Conservation (phyloP, 2,113 vertebrate genomes). For the Gymnocephalus cernua region DNA sequence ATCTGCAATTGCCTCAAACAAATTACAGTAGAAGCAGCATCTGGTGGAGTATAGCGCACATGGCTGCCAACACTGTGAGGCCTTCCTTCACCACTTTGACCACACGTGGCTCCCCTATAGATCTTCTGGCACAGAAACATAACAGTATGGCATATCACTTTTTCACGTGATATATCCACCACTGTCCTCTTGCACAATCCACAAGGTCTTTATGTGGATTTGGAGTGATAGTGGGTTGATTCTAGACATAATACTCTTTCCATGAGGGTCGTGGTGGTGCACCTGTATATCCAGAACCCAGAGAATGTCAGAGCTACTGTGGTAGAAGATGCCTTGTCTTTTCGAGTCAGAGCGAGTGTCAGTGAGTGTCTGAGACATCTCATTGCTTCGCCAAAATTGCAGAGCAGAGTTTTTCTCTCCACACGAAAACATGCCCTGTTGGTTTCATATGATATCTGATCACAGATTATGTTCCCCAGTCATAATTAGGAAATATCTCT, state of each 20-base stretch:
- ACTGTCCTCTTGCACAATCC: conserved; percentile 47
- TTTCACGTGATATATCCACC: conserved; percentile 58
- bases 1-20: conserved; percentile 44
- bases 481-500: conserved; percentile 79
- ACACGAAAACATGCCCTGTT: conserved; percentile 72
- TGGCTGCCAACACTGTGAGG: conserved; percentile 64
- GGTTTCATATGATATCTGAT: conserved; percentile 80
- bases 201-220: conserved; percentile 69
- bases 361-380: conserved; percentile 70
- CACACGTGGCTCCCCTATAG: conserved; percentile 67
- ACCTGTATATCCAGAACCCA: conserved; percentile 75
- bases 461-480: conserved; percentile 76
- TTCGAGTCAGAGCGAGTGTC: conserved; percentile 62
- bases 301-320: conserved; percentile 59
- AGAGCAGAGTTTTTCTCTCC: conserved; percentile 70
- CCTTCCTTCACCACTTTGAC: conserved; percentile 74
- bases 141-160: conserved; percentile 52
- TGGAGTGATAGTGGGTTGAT: conserved; percentile 59
- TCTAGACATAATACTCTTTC: conserved; percentile 57
- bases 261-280: conserved; percentile 63
- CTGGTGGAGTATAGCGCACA: conserved; percentile 45
- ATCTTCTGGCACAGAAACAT: conserved; percentile 62
- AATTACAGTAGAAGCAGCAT: conserved; percentile 53
- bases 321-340: conserved; percentile 60
- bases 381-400: conserved; percentile 76